These are phyloP conservation scores for Cerceris ruficornis DNA, from an alignment of 2,888 invertebrate species.

Conservation along the genomic window DNA sequence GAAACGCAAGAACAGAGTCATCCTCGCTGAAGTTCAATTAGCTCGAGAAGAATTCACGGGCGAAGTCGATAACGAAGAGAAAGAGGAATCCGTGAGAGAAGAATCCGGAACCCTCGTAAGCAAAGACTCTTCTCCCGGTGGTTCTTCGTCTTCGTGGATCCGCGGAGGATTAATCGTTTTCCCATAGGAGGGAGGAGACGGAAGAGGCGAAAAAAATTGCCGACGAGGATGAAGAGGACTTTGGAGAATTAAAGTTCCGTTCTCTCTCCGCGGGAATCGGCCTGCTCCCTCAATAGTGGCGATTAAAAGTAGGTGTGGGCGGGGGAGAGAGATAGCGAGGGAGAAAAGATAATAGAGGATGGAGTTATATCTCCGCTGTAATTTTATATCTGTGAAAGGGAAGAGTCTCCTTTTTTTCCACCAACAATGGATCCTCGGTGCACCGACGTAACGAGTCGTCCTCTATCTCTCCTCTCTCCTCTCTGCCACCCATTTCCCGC, in stretches of 20 bases:
- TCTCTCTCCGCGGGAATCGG: constrained; percentile 15
- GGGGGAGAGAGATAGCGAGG: neutral
- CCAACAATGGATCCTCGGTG: constrained; percentile 23
- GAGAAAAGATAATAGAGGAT: constrained; percentile 3
- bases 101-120: constrained; percentile 20
- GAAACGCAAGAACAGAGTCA: constrained; percentile 19
- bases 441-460: constrained; percentile 14
- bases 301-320: constrained; percentile 30
- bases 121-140: constrained; percentile 30
- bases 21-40: constrained; percentile 46
- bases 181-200: constrained; percentile 26
- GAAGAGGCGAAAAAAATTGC: constrained; percentile 47
- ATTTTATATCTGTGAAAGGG: constrained; percentile 11
- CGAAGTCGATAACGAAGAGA: constrained; percentile 34
- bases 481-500: neutral
- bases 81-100: too few relatives aligned
- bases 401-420: neutral
- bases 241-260: constrained; percentile 51
- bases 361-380: constrained; percentile 8
- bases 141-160: constrained; percentile 22
- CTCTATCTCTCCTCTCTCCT: neutral
- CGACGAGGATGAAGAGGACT: constrained; percentile 54
- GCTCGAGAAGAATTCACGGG: constrained; percentile 12
- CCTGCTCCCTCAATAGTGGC: constrained; percentile 23
- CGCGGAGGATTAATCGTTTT: constrained; percentile 54